Evolutionary conservation across 2,888 invertebrate species (phyloP).

Genomic region (Leucozona laternaria): DNA sequence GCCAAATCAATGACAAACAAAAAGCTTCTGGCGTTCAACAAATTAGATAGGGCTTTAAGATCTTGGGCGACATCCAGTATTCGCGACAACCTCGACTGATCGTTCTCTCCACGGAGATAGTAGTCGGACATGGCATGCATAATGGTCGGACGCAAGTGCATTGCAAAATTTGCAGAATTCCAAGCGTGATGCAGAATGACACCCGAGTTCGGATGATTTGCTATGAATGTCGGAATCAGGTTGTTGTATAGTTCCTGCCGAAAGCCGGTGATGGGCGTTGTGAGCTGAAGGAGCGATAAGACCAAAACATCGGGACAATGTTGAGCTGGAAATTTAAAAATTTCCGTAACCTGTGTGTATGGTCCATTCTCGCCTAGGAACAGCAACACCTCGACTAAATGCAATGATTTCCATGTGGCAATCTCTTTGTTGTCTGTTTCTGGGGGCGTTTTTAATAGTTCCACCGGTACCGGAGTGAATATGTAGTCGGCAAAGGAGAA

Average conservation of each 20-base stretch:
- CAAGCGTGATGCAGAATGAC: conserved; percentile 98
- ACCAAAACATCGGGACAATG: conserved; percentile 97
- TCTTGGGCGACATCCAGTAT: conserved; percentile 99
- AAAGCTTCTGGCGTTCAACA: conserved; percentile 95
- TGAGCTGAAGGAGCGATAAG: conserved; percentile 94
- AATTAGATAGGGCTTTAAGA: conserved; percentile 93
- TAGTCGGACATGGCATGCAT: conserved; percentile 99
- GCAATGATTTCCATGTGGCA: conserved; percentile 96
- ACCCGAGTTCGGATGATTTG: conserved; percentile 97
- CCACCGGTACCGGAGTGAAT: conserved; percentile 93
- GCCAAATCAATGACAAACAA: conserved; percentile 99
- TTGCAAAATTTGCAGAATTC: conserved; percentile 90
- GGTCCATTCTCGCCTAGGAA: conserved; percentile 94
- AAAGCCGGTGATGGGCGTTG: conserved; percentile 90
- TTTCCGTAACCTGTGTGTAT: conserved; percentile 90
- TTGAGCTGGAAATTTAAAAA: conserved; percentile 95
- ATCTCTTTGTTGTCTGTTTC: conserved; percentile 98
- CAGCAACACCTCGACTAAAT: conserved; percentile 94
- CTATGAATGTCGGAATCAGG: conserved; percentile 96
- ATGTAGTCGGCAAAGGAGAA: conserved; percentile 97
- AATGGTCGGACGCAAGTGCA: conserved; percentile 90
- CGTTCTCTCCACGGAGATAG: conserved; percentile 96
- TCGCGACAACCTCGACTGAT: conserved; percentile 95
- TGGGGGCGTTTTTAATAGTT: conserved; percentile 96
- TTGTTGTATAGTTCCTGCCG: conserved; percentile 94